phyloP scores from a whole-genome alignment of 2,888 invertebrate species.

The Lepidocyrtoides sp. region DNA sequence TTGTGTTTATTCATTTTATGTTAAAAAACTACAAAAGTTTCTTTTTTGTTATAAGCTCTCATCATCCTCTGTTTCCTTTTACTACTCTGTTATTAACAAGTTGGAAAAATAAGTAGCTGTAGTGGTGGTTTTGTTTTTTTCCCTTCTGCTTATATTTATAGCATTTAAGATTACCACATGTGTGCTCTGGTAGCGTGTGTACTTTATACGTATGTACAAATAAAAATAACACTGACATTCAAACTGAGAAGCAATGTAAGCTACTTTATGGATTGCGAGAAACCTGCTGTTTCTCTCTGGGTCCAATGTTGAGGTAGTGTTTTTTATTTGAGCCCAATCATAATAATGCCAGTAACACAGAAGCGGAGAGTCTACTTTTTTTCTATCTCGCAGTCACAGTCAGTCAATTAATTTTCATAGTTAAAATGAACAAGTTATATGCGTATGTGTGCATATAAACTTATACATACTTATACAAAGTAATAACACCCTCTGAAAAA shows the following conservation, averaged over 20 bases:
- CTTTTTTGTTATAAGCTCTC: not conserved
- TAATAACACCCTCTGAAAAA: not conserved
- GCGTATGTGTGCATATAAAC: not conserved
- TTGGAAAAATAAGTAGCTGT: slow-evolving; percentile 30
- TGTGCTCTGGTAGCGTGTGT: not conserved
- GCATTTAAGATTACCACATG: not conserved
- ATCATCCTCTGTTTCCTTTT: not conserved
- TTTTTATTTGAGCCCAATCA: not conserved
- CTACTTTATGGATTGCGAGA: slow-evolving; percentile 2
- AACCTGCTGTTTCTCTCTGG: slow-evolving; percentile 56
- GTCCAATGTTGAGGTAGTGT: slow-evolving; percentile 40
- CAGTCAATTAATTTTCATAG: slow-evolving; percentile 2
- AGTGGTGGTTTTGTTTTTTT: slow-evolving; percentile 32
- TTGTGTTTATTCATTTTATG: not conserved
- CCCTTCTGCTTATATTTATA: not conserved
- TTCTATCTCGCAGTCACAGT: not conserved
- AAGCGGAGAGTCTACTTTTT: slow-evolving; percentile 36
- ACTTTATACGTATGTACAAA: not conserved
- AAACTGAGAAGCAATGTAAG: not conserved
- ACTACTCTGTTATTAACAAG: slow-evolving; percentile 41
- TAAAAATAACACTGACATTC: slow-evolving; percentile 20
- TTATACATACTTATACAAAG: not conserved
- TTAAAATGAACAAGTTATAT: not conserved
- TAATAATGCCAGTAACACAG: slow-evolving; percentile 49
- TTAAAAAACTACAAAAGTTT: not conserved